Percentiles rank a stretch among this genome's conserved stretches.
Conservation (phyloP, 2,888 invertebrate genomes). For the Rhagium mordax region DNA sequence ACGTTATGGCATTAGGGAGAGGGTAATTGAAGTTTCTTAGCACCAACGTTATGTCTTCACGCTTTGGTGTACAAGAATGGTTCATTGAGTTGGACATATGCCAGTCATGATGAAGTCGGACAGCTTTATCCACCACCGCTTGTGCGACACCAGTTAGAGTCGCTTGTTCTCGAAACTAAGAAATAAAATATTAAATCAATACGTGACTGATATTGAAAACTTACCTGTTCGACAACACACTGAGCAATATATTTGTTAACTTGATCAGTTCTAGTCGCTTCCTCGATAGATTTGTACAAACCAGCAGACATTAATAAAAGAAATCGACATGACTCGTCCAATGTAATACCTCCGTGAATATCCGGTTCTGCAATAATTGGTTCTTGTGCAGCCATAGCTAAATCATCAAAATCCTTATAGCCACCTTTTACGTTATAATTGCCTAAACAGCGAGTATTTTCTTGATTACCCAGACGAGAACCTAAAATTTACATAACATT, state of each 20-base stretch:
- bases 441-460: constrained; percentile 89
- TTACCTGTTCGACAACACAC: constrained; percentile 83
- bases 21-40: constrained; percentile 90
- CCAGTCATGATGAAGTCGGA: constrained; percentile 86
- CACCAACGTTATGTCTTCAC: constrained; percentile 89
- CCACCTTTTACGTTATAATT: constrained; percentile 91
- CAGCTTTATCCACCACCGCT: constrained; percentile 87
- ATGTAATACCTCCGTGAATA: constrained; percentile 83
- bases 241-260: constrained; percentile 87
- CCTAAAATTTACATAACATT: constrained; percentile 71
- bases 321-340: constrained; percentile 87
- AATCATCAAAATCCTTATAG: constrained; percentile 85
- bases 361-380: constrained; percentile 90
- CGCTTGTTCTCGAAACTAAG: constrained; percentile 82
- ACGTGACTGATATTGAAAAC: not conserved
- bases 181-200: constrained; percentile 41
- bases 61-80: constrained; percentile 72
- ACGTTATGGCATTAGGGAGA: constrained; percentile 76
- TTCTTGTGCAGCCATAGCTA: constrained; percentile 80
- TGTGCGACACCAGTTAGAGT: constrained; percentile 88
- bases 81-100: constrained; percentile 75
- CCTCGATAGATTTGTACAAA: constrained; percentile 87
- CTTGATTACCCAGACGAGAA: constrained; percentile 83
- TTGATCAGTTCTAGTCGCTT: constrained; percentile 83
- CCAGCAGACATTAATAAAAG: constrained; percentile 90